Evolutionary conservation across 2,888 invertebrate genomes (phyloP).

Genomic region (Tipula unca): DNA sequence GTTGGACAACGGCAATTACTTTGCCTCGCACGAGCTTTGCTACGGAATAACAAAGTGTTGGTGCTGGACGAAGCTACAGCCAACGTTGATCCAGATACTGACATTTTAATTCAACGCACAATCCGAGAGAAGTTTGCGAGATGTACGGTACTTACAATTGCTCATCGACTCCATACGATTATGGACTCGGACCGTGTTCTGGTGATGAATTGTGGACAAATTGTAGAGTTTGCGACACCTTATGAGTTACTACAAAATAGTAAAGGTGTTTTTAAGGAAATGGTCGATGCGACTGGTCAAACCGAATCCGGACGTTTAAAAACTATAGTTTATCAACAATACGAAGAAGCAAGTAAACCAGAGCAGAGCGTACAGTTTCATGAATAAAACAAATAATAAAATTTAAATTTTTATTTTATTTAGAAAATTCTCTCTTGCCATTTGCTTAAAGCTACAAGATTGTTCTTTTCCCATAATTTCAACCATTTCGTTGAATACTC

Average conservation of each 20-base stretch:
- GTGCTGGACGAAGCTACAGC: slow-evolving; percentile 62
- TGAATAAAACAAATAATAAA: not conserved
- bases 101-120: slow-evolving; percentile 67
- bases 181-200: slow-evolving; percentile 79
- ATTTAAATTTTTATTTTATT: not conserved
- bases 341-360: too few species aligned
- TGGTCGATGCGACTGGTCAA: slow-evolving; percentile 54
- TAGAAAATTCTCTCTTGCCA: not conserved
- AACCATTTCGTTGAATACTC: slow-evolving; percentile 60
- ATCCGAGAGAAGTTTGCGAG: slow-evolving; percentile 62
- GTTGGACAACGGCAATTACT: slow-evolving; percentile 62
- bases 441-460: not conserved
- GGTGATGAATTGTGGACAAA: slow-evolving; percentile 67
- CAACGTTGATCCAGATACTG: slow-evolving; percentile 57
- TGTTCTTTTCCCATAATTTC: slow-evolving; percentile 50
- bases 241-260: slow-evolving; percentile 49
- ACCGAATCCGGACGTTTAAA: slow-evolving; percentile 26
- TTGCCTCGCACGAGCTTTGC: slow-evolving; percentile 73
- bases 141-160: slow-evolving; percentile 78
- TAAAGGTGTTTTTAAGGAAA: slow-evolving; percentile 50
- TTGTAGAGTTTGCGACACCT: slow-evolving; percentile 59
- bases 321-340: not conserved
- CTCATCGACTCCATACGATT: slow-evolving; percentile 79
- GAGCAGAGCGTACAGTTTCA: too few species aligned
- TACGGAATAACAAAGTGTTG: slow-evolving; percentile 66